Evolutionary conservation across 2,113 vertebrate species (phyloP), one percentile per base, ranked within the genome.

Genomic region (Microtus montanus): DNA sequence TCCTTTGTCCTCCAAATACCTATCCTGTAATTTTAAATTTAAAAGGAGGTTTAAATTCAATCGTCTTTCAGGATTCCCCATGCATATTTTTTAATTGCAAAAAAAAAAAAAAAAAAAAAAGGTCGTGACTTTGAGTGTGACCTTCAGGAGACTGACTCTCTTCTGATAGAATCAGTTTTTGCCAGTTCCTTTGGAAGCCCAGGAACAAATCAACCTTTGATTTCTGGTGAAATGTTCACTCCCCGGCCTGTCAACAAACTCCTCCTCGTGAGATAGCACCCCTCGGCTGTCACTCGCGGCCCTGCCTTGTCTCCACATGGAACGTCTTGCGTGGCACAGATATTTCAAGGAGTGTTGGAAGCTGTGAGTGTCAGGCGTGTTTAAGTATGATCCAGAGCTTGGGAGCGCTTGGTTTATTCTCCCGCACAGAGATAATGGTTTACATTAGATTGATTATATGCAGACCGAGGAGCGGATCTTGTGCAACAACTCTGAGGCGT

Each of bases 341-440:
- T 93, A 35, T 88, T 93, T 84, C 44, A 54, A 98, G 95, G 93
- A 96, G 97, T 92, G 17, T 7, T 87, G 90, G 91, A 58, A 97
- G 87, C 89, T 96, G 66, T 93, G 97, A 97, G 74, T 97, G 97
- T 98, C 97, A 97, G 97, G 96, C 89, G 74, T 94, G 96, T 96
- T 98, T 98, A 98, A 98, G 95, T 96, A 98, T 96, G 95, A 96
- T 91, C 90, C 93, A 95, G 93, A 92, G 14, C 95, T 97, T 95
- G 97, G 89, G 92, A 93, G 88, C 52, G 96, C 95, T 97, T 96
- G 95, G 94, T 97, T 97, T 95, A 93, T 92, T 97, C 96, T 97
- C 97, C 93, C 96, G 96, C 92, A 95, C 94, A 79, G 95, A 98
- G 98, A 98, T 98, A 98, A 98, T 96, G 97, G 98, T 98, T 98